Percentiles rank a stretch among this genome's conserved stretches.
Conservation (phyloP, 2,888 invertebrate species). For the Tipula confusa region DNA sequence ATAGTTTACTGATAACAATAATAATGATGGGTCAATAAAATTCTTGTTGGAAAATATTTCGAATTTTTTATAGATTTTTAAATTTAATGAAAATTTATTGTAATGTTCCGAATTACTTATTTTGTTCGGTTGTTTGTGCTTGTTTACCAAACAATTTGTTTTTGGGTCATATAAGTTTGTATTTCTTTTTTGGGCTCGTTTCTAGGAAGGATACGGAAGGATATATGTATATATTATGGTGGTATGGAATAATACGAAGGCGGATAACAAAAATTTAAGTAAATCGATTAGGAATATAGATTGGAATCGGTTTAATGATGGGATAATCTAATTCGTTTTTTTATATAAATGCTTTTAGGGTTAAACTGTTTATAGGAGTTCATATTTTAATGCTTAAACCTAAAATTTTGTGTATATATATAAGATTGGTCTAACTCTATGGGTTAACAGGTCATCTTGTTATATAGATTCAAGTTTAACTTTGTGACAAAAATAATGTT, state of each 20-base stretch:
- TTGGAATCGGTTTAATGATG: neutral
- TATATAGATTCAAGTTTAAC: neutral
- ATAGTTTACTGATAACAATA: slow-evolving; percentile 20
- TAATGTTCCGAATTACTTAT: neutral
- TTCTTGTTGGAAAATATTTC: neutral
- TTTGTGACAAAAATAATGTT: too few relatives aligned
- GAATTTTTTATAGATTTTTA: neutral
- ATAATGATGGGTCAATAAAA: slow-evolving; percentile 25
- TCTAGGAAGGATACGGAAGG: neutral
- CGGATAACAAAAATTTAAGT: neutral
- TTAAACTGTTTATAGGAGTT: neutral
- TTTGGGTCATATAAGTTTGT: neutral
- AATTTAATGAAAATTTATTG: slow-evolving; percentile 12
- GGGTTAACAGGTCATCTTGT: neutral
- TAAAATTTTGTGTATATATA: neutral
- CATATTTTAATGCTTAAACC: neutral
- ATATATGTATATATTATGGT: neutral
- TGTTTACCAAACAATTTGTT: neutral
- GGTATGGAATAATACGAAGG: neutral
- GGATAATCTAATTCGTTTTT: neutral
- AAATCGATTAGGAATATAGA: neutral
- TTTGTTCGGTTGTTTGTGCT: neutral
- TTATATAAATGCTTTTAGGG: neutral
- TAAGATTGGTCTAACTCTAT: neutral
- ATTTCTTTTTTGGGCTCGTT: neutral